Evolutionary conservation across 2,888 invertebrate genomes (phyloP), one percentile per base, ranked within the genome.

Genomic region (Tigriopus californicus): DNA sequence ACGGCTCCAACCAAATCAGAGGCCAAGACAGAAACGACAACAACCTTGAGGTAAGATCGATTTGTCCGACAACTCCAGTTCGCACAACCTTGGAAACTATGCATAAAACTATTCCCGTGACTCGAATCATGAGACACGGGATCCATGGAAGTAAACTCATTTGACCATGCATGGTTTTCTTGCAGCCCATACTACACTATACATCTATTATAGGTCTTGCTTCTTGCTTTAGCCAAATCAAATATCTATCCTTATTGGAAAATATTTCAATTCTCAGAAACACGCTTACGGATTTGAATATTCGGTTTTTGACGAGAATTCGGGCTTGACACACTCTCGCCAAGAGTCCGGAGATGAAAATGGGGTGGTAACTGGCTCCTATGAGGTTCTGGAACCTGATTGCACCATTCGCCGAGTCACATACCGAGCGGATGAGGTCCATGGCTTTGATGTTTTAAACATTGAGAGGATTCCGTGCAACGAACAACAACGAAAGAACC

Each of bases 271-370:
- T 18, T 54, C 18, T 8, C 13, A 54, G 41, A 54, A 25, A 33
- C 25, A 54, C 15, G 18, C 54, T 10, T 54, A 54, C 40, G 41
- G 40, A n/a, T 42, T 56, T 44, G 44, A 56, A 24, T 56, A 56
- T n/a, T 18, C 56, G 12, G 46, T 46, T n/a, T 24, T 25, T n/a
- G 56, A 56, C 20, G 56, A 42, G 22, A 46, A 44, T 12, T 22
- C 56, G n/a, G 56, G 56, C 8, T 44, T 56, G 4, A 56, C 56
- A 12, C 56, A 56, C 44, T 41, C 44, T 15, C n/a, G 56, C 1
- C 20, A 56, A 44, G 56, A 56, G 22, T 24, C 42, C 13, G 56
- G 25, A 6, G 56, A 56, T 56, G 56, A 44, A 10, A 20, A 44
- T 10, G 56, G 56, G 13, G 41, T 42, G 13, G 56, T 56, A 10